phyloP scores from a whole-genome alignment of 92 coral and sea anemone genomes.

The Nematostella vectensis region DNA sequence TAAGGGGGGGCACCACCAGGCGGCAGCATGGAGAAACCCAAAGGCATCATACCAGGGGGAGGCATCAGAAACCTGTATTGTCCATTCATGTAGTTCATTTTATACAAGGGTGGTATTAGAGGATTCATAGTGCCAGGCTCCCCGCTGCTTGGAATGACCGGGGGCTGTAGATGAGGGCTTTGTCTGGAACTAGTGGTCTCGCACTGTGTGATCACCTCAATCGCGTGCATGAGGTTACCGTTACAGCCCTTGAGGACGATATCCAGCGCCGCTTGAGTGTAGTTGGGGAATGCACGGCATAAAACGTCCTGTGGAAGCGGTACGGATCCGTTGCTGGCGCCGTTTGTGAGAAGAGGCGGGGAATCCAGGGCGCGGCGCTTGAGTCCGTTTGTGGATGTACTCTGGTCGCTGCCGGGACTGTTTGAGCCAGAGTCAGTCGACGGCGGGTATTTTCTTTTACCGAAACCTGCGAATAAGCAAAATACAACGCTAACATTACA shows the following conservation, averaged over 20 bases:
- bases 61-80: conserved; percentile 62
- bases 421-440: conserved; percentile 34
- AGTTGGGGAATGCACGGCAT: conserved; percentile 69
- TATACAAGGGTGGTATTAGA: conserved; percentile 50
- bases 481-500: no score
- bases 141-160: conserved; percentile 12
- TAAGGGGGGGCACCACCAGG: conserved; percentile 39
- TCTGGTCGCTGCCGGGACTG: conserved; percentile 59
- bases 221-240: conserved; percentile 89
- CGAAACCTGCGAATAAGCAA: conserved; percentile 4
- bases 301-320: conserved; percentile 77
- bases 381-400: conserved; percentile 27
- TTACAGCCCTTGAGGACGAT: conserved; percentile 81
- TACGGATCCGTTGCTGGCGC: conserved; percentile 22
- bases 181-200: conserved; percentile 32
- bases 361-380: conserved; percentile 43
- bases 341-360: conserved; percentile 55
- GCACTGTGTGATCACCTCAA: conserved; percentile 71
- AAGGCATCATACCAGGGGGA: conserved; percentile 62
- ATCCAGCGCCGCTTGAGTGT: conserved; percentile 58
- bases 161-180: conserved; percentile 17
- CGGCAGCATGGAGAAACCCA: conserved; percentile 53
- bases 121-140: conserved; percentile 14
- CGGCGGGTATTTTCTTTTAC: conserved; percentile 42
- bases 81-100: conserved; percentile 57